Evolutionary conservation across 2,888 invertebrate species (phyloP), one percentile per base, ranked within the genome.

Genomic region (Sarcophaga variegata): DNA sequence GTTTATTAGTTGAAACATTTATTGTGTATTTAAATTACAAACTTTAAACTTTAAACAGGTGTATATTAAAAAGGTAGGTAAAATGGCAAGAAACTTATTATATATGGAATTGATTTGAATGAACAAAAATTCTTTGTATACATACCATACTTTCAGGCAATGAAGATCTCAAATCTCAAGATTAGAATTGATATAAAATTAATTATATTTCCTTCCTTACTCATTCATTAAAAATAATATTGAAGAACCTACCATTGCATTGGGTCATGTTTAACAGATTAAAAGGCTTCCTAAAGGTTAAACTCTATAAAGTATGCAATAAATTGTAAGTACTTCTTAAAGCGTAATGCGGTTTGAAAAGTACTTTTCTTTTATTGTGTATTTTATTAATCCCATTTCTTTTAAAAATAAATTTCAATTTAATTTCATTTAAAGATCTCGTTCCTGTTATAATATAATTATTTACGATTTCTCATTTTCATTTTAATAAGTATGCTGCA

Each of bases 51-150:
- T 37, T 8, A 71, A 59, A 62, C 62, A 62, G 72, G 17, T 45
- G 11, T 11, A 47, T 27, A n/a, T 17, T 10, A 37, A 17, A n/a
- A 54, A 77, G 77, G 77, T 77, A 77, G 67, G 77, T 77, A 67
- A 22, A 77, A 37, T 37, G 8, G 10, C 10, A 37, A 37, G 37
- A 37, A 37, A 37, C 8, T 10, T 10, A 37, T 2, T 37, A 37
- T 8, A 37, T 6, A 1, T 37, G 6, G 6, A 0, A 37, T 37
- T 37, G 37, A 1, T 4, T 27, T 4, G 0, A 27, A 27, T 27
- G 27, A 27, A 4, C 27, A 27, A 27, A 27, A 37, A 6, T 37
- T 37, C 6, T 37, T 6, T 37, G 37, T 6, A 37, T 37, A 37
- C 37, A 37, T 6, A 37, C 0, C 37, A 37, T 37, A 37, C 6